These are phyloP conservation scores for Globodera rostochiensis DNA, from an alignment of 1,140 invertebrate genomes.

Conservation along the genomic window DNA sequence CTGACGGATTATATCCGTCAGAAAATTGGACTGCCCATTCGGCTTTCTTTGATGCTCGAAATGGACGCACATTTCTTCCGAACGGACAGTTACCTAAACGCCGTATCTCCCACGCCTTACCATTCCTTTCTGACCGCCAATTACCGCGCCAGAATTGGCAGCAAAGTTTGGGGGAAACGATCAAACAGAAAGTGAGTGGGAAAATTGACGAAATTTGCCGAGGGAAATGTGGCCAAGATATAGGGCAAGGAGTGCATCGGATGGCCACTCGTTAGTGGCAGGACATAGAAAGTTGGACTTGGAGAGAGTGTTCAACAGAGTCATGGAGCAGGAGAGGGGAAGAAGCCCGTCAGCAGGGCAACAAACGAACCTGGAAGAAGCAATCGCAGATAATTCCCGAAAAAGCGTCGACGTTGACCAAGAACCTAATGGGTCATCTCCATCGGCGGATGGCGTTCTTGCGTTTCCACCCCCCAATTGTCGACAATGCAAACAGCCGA, in stretches of 20 bases:
- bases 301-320: slow-evolving; percentile 54
- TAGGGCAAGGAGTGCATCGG: slow-evolving; percentile 46
- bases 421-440: not conserved
- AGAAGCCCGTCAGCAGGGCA: not conserved
- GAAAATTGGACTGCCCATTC: slow-evolving; percentile 50
- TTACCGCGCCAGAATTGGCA: slow-evolving; percentile 57
- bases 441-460: not conserved
- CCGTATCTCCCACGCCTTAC: slow-evolving; percentile 59
- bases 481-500: not conserved
- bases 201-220: not conserved
- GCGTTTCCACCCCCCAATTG: not conserved
- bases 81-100: slow-evolving; percentile 58
- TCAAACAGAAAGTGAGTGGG: slow-evolving; percentile 24
- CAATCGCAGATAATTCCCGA: not conserved
- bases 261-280: slow-evolving; percentile 41
- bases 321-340: slow-evolving; percentile 57
- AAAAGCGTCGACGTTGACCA: not conserved
- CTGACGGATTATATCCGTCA: slow-evolving; percentile 35
- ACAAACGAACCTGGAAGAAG: not conserved
- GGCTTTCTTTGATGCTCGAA: slow-evolving; percentile 53
- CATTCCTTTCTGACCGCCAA: slow-evolving; percentile 62
- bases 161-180: slow-evolving; percentile 56
- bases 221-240: not conserved
- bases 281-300: slow-evolving; percentile 53
- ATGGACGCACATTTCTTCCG: slow-evolving; percentile 55